Conservation (phyloP, 2,113 vertebrate genomes). For the Crypturellus undulatus region DNA sequence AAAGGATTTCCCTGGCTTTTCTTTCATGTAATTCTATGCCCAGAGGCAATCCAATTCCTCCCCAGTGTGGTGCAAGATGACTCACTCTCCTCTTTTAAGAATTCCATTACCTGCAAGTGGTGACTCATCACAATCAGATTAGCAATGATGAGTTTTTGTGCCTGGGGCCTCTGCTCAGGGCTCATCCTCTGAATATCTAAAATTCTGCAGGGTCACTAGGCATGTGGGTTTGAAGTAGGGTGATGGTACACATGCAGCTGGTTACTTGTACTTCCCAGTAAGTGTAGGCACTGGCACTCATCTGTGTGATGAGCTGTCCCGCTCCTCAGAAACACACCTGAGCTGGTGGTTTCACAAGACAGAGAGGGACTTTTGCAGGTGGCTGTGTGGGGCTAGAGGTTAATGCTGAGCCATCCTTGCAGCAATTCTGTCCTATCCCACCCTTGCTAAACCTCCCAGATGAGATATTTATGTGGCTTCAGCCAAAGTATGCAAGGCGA, state of each 20-base stretch:
- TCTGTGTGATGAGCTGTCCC: not conserved
- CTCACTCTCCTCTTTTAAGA: slow-evolving; percentile 27
- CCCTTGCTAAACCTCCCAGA: no score
- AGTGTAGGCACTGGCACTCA: not conserved
- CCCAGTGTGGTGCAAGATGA: not conserved
- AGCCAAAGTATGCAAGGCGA: not conserved
- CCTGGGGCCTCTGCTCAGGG: not conserved
- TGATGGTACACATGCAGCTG: not conserved
- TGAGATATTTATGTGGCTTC: no score
- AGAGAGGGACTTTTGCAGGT: not conserved
- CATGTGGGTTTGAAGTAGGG: not conserved
- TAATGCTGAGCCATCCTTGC: not conserved
- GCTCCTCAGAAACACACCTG: not conserved
- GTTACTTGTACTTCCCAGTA: not conserved
- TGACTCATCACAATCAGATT: slow-evolving; percentile 19
- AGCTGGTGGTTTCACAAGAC: not conserved
- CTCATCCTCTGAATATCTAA: not conserved
- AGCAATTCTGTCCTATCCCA: not conserved
- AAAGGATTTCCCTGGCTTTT: slow-evolving; percentile 51
- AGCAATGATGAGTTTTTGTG: not conserved
- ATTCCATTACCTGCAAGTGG: not conserved
- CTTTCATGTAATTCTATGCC: slow-evolving; percentile 16
- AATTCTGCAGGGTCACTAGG: not conserved
- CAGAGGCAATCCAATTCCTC: not conserved
- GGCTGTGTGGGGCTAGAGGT: not conserved